Percentiles rank a stretch among this genome's conserved stretches.
Evolutionary conservation across 2,113 vertebrate species (phyloP).

Genomic region (Benitochromis conjunctus): DNA sequence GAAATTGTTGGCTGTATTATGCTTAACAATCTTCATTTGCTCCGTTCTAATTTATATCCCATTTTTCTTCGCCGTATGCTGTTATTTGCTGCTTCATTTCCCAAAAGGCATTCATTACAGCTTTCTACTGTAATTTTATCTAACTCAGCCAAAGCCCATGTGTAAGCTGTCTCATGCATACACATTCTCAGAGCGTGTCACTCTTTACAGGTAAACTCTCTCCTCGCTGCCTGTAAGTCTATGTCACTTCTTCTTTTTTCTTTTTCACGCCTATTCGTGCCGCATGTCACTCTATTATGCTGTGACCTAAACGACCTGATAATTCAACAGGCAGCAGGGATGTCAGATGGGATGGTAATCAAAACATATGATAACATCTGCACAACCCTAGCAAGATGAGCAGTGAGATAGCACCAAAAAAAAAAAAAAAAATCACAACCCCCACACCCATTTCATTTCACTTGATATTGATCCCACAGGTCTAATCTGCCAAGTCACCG

Average conservation of each 20-base stretch:
- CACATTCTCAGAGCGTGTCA: neutral
- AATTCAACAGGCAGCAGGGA: conserved; percentile 15
- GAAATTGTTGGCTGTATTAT: conserved; percentile 12
- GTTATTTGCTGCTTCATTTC: conserved; percentile 1
- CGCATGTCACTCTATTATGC: neutral
- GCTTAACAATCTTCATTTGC: conserved; percentile 13
- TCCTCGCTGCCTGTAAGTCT: neutral
- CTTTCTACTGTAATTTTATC: neutral
- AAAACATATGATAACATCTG: conserved; percentile 48
- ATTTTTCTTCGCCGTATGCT: neutral
- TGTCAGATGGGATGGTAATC: conserved; percentile 37
- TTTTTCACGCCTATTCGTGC: neutral
- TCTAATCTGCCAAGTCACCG: conserved; percentile 61
- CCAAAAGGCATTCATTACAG: neutral
- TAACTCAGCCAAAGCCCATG: neutral
- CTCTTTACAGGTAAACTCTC: neutral
- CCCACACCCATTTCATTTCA: conserved; percentile 25
- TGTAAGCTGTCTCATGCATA: neutral
- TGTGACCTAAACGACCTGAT: neutral
- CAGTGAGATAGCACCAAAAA: conserved; percentile 10
- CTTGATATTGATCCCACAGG: conserved; percentile 61
- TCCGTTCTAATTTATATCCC: neutral
- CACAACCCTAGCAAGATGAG: conserved; percentile 30
- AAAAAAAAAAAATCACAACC: conserved; percentile 24
- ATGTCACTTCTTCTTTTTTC: neutral